A percentile compares a stretch with the other conserved stretches of the same genome.
Conservation (phyloP, 2,113 vertebrate species). For the Hypocryptadius cinnamomeus region DNA sequence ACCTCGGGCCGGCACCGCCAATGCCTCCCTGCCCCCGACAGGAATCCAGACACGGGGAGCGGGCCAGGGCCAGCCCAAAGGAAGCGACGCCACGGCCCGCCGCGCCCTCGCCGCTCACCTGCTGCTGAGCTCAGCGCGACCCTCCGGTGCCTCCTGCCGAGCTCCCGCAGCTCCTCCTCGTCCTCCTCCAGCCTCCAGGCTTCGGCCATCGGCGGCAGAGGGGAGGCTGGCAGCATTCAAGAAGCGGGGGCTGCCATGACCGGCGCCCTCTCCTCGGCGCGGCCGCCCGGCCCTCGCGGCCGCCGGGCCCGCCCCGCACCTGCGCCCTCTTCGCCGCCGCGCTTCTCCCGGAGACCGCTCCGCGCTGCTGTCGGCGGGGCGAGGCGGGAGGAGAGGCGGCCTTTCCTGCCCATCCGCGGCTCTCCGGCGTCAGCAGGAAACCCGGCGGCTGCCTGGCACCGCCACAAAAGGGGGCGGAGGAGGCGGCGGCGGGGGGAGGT, state of each 20-base stretch:
- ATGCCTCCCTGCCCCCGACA: not conserved
- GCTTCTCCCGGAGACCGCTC: not conserved
- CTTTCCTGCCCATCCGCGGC: constrained; percentile 62
- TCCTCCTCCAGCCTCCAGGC: constrained; percentile 78
- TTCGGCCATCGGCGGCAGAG: constrained; percentile 79
- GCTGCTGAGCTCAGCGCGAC: constrained; percentile 62
- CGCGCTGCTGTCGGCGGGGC: not conserved
- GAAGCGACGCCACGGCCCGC: not conserved
- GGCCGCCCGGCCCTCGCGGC: not conserved
- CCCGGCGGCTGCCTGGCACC: constrained; percentile 55
- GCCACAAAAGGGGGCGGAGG: constrained; percentile 67
- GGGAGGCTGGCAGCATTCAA: not conserved
- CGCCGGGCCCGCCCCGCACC: not conserved
- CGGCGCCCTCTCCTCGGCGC: not conserved
- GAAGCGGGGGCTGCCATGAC: constrained; percentile 7
- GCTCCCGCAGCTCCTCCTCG: constrained; percentile 75
- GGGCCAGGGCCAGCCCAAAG: not conserved
- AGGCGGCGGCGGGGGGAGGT: constrained; percentile 38
- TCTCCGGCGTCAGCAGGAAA: constrained; percentile 75
- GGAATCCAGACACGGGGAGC: not conserved
- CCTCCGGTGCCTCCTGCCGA: constrained; percentile 68
- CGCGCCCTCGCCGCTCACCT: constrained; percentile 66
- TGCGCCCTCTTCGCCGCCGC: not conserved
- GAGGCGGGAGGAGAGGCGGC: not conserved
- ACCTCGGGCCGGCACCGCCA: not conserved